Evolutionary conservation across 2,888 invertebrate genomes (phyloP).

Genomic region (Hoplodrina ambigua): DNA sequence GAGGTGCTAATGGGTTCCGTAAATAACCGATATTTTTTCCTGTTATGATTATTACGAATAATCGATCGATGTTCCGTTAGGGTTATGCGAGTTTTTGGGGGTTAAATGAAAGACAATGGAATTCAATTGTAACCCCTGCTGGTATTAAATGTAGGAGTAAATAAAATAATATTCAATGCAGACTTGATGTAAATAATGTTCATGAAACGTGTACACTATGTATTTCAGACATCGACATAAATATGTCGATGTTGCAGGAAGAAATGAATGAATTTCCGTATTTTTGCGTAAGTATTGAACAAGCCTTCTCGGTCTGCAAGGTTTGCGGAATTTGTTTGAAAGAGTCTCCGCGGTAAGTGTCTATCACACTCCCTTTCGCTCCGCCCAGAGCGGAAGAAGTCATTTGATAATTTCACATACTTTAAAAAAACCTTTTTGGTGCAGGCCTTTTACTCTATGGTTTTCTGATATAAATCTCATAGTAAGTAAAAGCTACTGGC

Average conservation of each 20-base stretch:
- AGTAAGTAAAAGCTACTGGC: no score
- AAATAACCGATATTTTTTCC: constrained; percentile 72
- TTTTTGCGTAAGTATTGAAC: neutral
- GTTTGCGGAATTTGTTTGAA: no score
- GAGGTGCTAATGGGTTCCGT: constrained; percentile 84
- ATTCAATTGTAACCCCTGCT: constrained; percentile 27
- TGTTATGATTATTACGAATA: constrained; percentile 69
- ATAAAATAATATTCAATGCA: neutral
- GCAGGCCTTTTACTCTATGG: no score
- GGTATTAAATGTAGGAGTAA: constrained; percentile 2
- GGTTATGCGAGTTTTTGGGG: constrained; percentile 61
- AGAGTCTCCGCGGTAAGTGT: no score
- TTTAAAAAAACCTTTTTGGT: no score
- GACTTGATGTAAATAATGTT: neutral
- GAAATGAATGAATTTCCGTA: neutral
- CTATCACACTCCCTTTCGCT: no score
- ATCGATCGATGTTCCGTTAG: constrained; percentile 72
- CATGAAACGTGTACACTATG: neutral
- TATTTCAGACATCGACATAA: no score
- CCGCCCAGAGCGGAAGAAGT: no score
- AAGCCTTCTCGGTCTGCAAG: no score
- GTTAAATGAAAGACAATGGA: constrained; percentile 57
- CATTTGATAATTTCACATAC: no score
- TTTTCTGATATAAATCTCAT: no score
- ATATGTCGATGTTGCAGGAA: neutral